Base-by-base conservation (phyloP, 64 coral and sea anemone species). In the Exaiptasia diaphana region DNA sequence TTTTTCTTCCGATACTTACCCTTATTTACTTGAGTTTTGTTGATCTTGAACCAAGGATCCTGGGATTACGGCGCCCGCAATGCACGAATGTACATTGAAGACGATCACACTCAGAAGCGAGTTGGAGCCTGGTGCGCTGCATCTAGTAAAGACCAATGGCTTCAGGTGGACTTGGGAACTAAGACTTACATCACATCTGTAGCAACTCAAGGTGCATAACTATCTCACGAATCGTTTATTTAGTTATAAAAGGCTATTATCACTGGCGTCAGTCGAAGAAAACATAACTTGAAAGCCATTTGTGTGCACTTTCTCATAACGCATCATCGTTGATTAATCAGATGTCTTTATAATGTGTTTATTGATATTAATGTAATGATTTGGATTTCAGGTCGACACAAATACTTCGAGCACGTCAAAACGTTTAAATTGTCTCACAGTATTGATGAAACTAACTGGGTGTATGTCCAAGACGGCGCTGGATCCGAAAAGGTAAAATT, bases 121-220 rank as follows among this genome's bases (percentile, higher is more conserved):
- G 74, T 93, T 2, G 90, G 90, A 31, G 84, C 48, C 44, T 93
- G 90, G 90, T 93, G 90, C 35, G 90, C 68, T 32, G 78, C 78
- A 35, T n/a, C 78, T 3, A 75, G 77, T 4, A 58, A 93, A 22
- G 78, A 93, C 31, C 90, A 93, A 22, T 93, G 90, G 90, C 70
- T 93, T 3, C 84, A 93, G 49, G 80, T 93, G 17, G 90, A 93
- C 77, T 24, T 93, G 37, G 90, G 90, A 29, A 40, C 4, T 1
- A 77, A 75, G 17, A 93, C 54, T 61, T 81, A 86, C 28, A 60
- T 93, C 7, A 82, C 90, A 0, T 83, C 83, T 33, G 86, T 93
- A 8, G 90, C 77, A 1, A 93, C 90, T 55, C 90, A 93, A 88
- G 90, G 90, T 93, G 29, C 4, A 27, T 35, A 8, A 39, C 32